Evolutionary conservation across 2,797 vertebrate species (phyloP).

Genomic region (Phataginus tetradactyla): DNA sequence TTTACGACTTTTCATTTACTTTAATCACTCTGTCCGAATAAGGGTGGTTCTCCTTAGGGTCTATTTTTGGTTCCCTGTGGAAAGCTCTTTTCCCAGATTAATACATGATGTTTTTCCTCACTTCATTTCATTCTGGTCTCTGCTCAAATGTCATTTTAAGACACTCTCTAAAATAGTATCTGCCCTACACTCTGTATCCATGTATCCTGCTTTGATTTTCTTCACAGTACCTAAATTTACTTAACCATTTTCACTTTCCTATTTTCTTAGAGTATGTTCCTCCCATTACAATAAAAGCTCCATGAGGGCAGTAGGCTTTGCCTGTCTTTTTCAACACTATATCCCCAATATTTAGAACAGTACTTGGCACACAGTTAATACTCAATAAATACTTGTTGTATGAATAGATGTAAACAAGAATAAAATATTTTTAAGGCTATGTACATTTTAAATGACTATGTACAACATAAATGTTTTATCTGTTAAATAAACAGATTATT

Average conservation of each 20-base stretch:
- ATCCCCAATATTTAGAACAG: neutral
- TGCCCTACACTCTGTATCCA: neutral
- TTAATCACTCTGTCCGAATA: neutral
- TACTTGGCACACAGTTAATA: neutral
- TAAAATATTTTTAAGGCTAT: slow-evolving; percentile 30
- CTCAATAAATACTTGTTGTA: slow-evolving; percentile 6
- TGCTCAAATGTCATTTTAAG: slow-evolving; percentile 14
- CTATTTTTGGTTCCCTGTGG: neutral
- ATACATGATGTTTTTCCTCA: neutral
- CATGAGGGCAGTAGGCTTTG: neutral
- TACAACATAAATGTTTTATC: slow-evolving; percentile 25
- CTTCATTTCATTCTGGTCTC: slow-evolving; percentile 34
- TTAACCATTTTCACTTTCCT: neutral
- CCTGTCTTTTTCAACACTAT: neutral
- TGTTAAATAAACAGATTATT: too few species aligned
- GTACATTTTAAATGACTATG: slow-evolving; percentile 42
- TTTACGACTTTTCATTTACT: neutral
- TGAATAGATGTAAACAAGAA: slow-evolving; percentile 37
- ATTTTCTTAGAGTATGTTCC: neutral
- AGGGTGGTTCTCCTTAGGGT: neutral
- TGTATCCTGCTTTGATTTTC: neutral
- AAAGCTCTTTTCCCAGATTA: neutral
- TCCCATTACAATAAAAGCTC: neutral
- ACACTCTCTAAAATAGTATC: neutral
- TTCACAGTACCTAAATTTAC: slow-evolving; percentile 21